These are phyloP conservation scores for Otus sunia DNA, from an alignment of 2,113 vertebrate genomes.

Conservation along the genomic window DNA sequence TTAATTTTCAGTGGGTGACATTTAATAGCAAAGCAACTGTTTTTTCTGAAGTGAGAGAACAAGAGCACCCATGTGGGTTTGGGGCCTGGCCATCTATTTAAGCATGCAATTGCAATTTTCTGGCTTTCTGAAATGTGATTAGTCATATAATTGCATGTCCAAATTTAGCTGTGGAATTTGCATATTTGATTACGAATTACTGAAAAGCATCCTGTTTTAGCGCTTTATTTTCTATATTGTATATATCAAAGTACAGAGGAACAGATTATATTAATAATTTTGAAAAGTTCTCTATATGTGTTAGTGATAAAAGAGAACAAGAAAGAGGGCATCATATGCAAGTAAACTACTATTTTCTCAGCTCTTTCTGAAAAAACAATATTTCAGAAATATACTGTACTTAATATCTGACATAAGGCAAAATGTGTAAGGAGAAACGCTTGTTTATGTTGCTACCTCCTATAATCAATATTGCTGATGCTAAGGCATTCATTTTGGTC, in stretches of 20 bases:
- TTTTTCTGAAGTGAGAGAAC: constrained; percentile 6
- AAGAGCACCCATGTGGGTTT: constrained; percentile 32
- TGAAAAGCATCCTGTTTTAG: constrained; percentile 60
- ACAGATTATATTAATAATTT: constrained; percentile 25
- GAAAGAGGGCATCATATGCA: not conserved
- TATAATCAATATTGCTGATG: not conserved
- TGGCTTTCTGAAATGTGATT: constrained; percentile 68
- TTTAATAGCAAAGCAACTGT: constrained; percentile 20
- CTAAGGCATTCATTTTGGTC: not conserved
- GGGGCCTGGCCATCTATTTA: constrained; percentile 60
- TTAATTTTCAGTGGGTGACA: constrained; percentile 5
- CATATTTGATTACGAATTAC: constrained; percentile 65
- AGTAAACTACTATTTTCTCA: not conserved
- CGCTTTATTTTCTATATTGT: constrained; percentile 40
- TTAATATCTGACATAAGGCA: not conserved
- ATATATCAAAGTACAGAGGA: constrained; percentile 27
- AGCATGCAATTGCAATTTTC: constrained; percentile 67
- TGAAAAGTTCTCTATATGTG: not conserved
- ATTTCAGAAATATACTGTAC: not conserved
- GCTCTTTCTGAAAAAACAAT: not conserved
- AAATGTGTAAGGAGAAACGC: not conserved
- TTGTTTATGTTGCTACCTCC: not conserved
- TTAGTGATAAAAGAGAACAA: not conserved
- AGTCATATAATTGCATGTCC: constrained; percentile 67
- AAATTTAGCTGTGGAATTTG: constrained; percentile 64